Percentiles rank a stretch among this genome's conserved stretches.
These are phyloP conservation scores for Temnothorax curvispinosus DNA, from an alignment of 1,140 invertebrate genomes.

Conservation along the genomic window DNA sequence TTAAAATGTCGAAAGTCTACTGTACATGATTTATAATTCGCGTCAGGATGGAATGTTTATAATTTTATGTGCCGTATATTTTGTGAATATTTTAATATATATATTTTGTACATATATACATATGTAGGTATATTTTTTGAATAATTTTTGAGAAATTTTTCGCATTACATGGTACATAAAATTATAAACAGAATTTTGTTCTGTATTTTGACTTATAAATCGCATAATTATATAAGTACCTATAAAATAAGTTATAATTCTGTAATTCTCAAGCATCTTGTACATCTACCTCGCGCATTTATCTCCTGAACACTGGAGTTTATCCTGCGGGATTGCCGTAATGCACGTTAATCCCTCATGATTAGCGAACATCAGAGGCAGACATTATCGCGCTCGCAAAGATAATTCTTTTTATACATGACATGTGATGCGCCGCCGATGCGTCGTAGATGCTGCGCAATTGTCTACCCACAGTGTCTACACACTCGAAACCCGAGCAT, in stretches of 20 bases:
- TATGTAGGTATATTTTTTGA: neutral
- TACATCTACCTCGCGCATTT: neutral
- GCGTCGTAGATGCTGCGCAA: conserved; percentile 21
- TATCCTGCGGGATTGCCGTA: neutral
- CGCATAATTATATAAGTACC: neutral
- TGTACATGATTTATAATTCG: neutral
- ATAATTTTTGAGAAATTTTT: neutral
- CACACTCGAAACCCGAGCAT: conserved; percentile 16
- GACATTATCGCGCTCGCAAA: conserved; percentile 21
- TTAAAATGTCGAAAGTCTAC: neutral
- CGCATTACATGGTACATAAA: too few relatives aligned
- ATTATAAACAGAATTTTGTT: neutral
- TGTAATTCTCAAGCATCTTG: too few relatives aligned
- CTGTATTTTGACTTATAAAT: neutral
- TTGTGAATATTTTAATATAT: neutral
- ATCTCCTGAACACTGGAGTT: conserved; percentile 15
- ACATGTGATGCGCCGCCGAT: neutral
- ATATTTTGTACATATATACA: neutral
- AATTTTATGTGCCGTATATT: neutral
- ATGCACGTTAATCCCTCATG: conserved; percentile 5
- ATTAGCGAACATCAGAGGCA: conserved; percentile 11
- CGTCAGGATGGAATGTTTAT: neutral
- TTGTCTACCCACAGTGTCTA: neutral
- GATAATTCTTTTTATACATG: conserved; percentile 40
- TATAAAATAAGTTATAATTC: neutral